Evolutionary conservation across 2,113 vertebrate species (phyloP).

Genomic region (Poecile atricapillus): DNA sequence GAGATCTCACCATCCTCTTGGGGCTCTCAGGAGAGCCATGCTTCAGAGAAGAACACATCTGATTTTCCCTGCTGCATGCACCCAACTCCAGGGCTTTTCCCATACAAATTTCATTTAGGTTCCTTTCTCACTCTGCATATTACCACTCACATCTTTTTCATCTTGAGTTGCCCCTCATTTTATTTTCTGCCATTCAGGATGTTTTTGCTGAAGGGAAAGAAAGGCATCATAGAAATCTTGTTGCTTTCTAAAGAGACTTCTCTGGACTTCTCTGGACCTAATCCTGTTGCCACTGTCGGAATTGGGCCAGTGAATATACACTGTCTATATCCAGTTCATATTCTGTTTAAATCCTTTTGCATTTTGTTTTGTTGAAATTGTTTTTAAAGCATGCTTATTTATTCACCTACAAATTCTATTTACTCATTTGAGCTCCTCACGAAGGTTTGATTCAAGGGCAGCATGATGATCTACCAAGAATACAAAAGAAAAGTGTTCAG

Average conservation of each 20-base stretch:
- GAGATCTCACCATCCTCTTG: background rate
- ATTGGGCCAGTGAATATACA: background rate
- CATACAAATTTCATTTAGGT: background rate
- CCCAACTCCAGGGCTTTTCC: background rate
- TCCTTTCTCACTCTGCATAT: background rate
- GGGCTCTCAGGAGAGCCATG: background rate
- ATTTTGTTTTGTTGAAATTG: background rate
- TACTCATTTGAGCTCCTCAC: background rate
- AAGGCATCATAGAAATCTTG: background rate
- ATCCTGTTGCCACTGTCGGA: background rate
- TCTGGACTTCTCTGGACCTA: background rate
- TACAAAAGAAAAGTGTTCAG: background rate
- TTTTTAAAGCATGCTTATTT: background rate
- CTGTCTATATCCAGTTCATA: background rate
- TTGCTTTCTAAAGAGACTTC: background rate
- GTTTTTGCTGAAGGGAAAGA: background rate
- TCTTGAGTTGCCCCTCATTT: background rate
- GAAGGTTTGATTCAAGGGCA: background rate
- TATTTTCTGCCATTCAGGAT: background rate
- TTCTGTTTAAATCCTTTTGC: background rate
- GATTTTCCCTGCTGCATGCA: background rate
- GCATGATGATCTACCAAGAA: background rate
- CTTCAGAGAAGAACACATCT: background rate
- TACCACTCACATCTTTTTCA: background rate
- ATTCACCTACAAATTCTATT: background rate